A percentile compares a stretch with the other conserved stretches of the same genome.
Conservation (phyloP, 2,888 invertebrate species). For the Lomographa bimaculata region DNA sequence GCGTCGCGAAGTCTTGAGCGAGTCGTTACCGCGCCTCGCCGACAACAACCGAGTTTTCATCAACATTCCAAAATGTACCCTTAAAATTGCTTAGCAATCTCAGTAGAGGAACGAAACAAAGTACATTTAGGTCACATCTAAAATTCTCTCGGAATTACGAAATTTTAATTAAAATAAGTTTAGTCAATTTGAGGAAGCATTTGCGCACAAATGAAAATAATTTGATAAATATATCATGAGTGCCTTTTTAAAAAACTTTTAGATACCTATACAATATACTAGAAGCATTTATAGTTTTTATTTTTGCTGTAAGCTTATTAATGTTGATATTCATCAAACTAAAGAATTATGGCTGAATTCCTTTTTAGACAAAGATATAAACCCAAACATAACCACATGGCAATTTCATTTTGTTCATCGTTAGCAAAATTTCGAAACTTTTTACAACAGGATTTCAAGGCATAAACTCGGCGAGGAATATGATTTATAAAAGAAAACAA, state of each 20-base stretch:
- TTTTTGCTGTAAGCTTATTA: no score
- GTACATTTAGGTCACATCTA: constrained; percentile 37
- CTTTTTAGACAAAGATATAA: constrained; percentile 4
- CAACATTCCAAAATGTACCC: constrained; percentile 59
- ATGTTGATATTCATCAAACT: no score
- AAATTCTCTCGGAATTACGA: constrained; percentile 25
- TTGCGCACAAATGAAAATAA: neutral
- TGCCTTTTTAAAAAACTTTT: no score
- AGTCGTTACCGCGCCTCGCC: constrained; percentile 74
- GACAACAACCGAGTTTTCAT: constrained; percentile 70
- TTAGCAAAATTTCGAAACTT: constrained; percentile 10
- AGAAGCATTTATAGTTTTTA: no score
- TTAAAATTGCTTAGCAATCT: constrained; percentile 49
- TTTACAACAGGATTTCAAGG: constrained; percentile 8
- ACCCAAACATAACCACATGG: constrained; percentile 2
- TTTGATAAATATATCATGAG: no score
- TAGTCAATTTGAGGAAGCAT: neutral
- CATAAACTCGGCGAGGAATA: constrained; percentile 14
- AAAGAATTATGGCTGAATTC: no score
- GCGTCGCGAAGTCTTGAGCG: constrained; percentile 72
- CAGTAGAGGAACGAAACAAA: constrained; percentile 36
- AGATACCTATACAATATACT: no score
- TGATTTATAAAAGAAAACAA: constrained; percentile 22
- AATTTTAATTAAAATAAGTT: constrained; percentile 19
- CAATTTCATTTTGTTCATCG: constrained; percentile 12